Evolutionary conservation across 2,797 vertebrate species (phyloP), one percentile per base, ranked within the genome.

Genomic region (Takifugu ocellatus): DNA sequence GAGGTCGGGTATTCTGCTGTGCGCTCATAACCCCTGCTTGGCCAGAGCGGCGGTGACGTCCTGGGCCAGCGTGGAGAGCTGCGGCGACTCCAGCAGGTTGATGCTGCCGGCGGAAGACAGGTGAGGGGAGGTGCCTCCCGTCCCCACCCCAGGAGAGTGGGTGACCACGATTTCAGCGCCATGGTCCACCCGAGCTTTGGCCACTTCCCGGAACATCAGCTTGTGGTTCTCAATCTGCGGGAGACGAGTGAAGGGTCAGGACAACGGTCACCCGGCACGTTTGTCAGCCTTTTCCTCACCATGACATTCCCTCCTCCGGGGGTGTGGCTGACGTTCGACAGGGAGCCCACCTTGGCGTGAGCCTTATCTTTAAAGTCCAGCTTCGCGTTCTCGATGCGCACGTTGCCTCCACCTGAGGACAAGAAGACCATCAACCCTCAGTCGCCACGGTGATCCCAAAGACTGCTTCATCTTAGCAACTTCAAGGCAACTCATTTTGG

Each of bases 301-400:
- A 94, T 93, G 54, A 98, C 54, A 0, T 96, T 93, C 36, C 97
- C 97, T 54, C 97, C 96, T 27, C 97, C 97, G 3, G 97, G 95
- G 0, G 87, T 90, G 0, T 99, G 96, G 75, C 90, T 94, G 70
- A 94, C 82, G 53, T 99, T 99, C 59, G 95, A 94, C 76, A 99
- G 81, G 6, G 97, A 99, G 58, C 95, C 93, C 31, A 99, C 90
- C 90, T 99, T 99, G 81, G 97, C 78, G 3, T 93, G 92, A 74
- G 97, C 97, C 84, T 99, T 99, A 54, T 98, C 97, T 91, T 97
- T 99, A 91, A 98, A 99, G 90, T 96, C 97, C 88, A 99, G 90
- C 88, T 96, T 99, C 79, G 96, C 93, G 1, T 93, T 98, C 62
- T 98, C 96, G 21, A 99, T 99, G 70, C 93, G 95, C 75, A 99